A percentile compares a stretch with the other conserved stretches of the same genome.
phyloP scores from a whole-genome alignment of 2,888 invertebrate genomes.

The Microctonus hyperodae region DNA sequence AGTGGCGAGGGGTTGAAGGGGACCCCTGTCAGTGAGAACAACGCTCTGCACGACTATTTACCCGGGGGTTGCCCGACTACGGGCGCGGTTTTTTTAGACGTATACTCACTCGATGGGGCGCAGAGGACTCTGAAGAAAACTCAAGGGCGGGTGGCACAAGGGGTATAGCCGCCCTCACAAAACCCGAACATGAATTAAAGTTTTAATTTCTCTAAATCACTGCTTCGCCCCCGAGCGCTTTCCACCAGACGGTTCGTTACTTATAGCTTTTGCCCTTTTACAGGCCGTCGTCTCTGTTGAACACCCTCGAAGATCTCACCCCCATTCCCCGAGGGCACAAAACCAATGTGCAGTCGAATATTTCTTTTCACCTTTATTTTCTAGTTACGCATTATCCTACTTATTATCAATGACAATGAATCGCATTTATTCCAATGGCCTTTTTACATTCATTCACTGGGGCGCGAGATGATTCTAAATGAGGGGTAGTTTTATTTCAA shows the following conservation, averaged over 20 bases:
- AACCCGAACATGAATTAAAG: slow-evolving; percentile 62
- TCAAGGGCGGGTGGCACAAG: slow-evolving; percentile 19
- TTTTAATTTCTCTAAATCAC: slow-evolving; percentile 64
- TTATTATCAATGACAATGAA: slow-evolving; percentile 4
- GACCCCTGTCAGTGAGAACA: slow-evolving; percentile 44
- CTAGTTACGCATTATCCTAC: slow-evolving; percentile 41
- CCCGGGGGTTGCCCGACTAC: slow-evolving; percentile 45
- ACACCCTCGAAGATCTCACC: slow-evolving; percentile 7
- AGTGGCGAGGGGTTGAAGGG: slow-evolving; percentile 19
- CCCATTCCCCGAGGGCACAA: slow-evolving; percentile 5
- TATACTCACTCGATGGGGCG: slow-evolving; percentile 28
- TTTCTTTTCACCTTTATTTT: slow-evolving; percentile 47
- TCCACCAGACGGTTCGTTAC: slow-evolving; percentile 62
- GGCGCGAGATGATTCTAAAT: not conserved
- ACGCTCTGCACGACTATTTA: slow-evolving; percentile 48
- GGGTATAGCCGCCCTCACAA: slow-evolving; percentile 40
- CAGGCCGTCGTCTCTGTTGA: slow-evolving; percentile 39
- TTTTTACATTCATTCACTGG: not conserved
- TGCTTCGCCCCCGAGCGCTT: slow-evolving; percentile 58
- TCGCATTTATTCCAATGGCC: not conserved
- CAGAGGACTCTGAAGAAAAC: slow-evolving; percentile 37
- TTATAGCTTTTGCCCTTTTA: slow-evolving; percentile 61
- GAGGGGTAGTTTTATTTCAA: not conserved
- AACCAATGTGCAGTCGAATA: slow-evolving; percentile 22
- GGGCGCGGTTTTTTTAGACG: slow-evolving; percentile 42